A percentile compares a stretch with the other conserved stretches of the same genome.
Conservation (phyloP, 2,113 vertebrate genomes). For the Myodes glareolus region DNA sequence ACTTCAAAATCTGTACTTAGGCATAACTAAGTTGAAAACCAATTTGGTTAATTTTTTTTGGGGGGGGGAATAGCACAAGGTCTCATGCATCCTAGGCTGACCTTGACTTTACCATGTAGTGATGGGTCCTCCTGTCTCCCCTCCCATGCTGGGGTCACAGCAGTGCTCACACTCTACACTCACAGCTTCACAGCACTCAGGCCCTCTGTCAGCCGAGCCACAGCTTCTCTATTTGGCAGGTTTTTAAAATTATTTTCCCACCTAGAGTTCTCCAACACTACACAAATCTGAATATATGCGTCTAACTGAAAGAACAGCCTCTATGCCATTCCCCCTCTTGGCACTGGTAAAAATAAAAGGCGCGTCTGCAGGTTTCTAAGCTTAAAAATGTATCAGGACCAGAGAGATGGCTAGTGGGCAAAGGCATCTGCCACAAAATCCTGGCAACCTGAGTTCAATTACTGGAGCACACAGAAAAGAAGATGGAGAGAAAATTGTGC, state of each 20-base stretch:
- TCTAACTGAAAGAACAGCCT: slow-evolving; percentile 18
- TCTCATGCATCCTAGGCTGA: not conserved
- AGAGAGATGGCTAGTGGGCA: not conserved
- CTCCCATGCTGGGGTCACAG: not conserved
- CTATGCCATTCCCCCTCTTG: not conserved
- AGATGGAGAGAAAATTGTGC: not conserved
- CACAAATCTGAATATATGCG: not conserved
- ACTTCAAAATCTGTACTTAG: not conserved
- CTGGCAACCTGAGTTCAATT: not conserved
- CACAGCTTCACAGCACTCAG: not conserved
- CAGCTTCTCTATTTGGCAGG: not conserved
- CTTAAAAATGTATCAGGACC: not conserved
- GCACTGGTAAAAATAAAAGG: not conserved
- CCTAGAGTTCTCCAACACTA: not conserved
- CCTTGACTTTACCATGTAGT: not conserved
- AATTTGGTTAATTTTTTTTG: not conserved
- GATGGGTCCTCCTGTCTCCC: not conserved
- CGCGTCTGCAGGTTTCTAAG: slow-evolving; percentile 13
- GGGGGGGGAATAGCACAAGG: not conserved
- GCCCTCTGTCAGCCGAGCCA: not conserved
- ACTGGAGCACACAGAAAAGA: not conserved
- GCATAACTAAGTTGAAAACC: slow-evolving; percentile 39
- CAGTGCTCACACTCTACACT: not conserved
- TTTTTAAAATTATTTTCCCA: slow-evolving; percentile 26
- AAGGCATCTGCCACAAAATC: not conserved